phyloP scores from a whole-genome alignment of 2,113 vertebrate genomes.

The Eurypyga helias region DNA sequence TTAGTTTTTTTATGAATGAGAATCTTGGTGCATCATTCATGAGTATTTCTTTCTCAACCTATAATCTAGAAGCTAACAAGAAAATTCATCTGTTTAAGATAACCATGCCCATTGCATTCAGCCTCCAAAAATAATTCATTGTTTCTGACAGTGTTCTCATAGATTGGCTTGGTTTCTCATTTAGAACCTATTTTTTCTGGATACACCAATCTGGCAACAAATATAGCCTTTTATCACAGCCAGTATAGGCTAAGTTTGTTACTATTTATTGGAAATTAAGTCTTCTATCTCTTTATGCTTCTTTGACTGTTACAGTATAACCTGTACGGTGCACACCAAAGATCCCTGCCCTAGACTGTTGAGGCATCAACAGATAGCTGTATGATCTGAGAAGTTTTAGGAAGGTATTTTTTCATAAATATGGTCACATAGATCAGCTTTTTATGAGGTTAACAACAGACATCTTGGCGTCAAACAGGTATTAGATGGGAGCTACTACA shows the following conservation, averaged over 20 bases:
- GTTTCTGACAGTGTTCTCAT: neutral
- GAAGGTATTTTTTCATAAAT: neutral
- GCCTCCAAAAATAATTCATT: neutral
- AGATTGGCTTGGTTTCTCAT: neutral
- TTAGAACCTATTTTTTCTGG: neutral
- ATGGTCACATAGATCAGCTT: neutral
- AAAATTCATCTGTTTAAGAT: neutral
- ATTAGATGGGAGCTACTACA: neutral
- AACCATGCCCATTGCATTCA: neutral
- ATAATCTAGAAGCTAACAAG: neutral
- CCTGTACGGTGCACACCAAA: neutral
- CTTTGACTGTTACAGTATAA: neutral
- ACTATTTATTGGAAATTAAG: neutral
- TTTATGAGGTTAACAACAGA: neutral
- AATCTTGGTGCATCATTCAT: fast-evolving
- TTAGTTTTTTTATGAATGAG: neutral
- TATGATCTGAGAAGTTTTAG: neutral
- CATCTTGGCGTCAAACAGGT: neutral
- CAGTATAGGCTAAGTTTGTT: fast-evolving
- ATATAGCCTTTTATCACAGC: neutral
- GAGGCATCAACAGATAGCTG: neutral
- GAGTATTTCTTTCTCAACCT: neutral
- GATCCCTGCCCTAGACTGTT: neutral
- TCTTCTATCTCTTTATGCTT: neutral
- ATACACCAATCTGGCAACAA: neutral